Conservation (phyloP, 2,888 invertebrate species). For the Chaetogeoica ovagalla region DNA sequence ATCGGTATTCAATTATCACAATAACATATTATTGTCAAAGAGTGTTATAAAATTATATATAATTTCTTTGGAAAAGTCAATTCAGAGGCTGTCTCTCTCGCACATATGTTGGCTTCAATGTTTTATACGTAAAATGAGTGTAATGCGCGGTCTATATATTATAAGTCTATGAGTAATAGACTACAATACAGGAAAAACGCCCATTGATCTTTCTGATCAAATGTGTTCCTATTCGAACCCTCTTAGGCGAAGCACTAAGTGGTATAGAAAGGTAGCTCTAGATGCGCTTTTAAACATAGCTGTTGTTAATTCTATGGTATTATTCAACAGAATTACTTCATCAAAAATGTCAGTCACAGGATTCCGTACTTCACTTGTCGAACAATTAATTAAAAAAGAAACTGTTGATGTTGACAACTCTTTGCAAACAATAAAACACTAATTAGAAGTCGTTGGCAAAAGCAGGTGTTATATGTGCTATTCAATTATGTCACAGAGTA, state of each 20-base stretch:
- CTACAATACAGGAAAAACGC: background rate
- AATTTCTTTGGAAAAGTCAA: too few species aligned
- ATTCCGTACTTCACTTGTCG: background rate
- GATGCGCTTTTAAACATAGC: background rate
- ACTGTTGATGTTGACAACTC: background rate
- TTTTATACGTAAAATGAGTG: too few species aligned
- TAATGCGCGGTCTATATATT: too few species aligned
- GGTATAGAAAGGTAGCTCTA: constrained; percentile 5
- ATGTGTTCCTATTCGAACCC: background rate
- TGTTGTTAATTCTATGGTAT: background rate
- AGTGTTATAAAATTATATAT: too few species aligned
- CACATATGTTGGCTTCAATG: too few species aligned
- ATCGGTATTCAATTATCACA: too few species aligned
- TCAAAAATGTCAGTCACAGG: background rate
- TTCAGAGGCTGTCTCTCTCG: too few species aligned
- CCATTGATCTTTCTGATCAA: background rate
- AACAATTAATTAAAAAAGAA: background rate
- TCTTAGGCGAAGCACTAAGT: background rate
- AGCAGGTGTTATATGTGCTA: constrained; percentile 2
- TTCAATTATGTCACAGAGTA: background rate
- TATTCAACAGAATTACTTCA: background rate
- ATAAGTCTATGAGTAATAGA: too few species aligned
- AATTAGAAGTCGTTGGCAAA: too few species aligned
- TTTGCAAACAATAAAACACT: background rate
- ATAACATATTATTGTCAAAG: too few species aligned